phyloP scores from a whole-genome alignment of 2,113 vertebrate species.

The pig (Sus scrofa) region DNA sequence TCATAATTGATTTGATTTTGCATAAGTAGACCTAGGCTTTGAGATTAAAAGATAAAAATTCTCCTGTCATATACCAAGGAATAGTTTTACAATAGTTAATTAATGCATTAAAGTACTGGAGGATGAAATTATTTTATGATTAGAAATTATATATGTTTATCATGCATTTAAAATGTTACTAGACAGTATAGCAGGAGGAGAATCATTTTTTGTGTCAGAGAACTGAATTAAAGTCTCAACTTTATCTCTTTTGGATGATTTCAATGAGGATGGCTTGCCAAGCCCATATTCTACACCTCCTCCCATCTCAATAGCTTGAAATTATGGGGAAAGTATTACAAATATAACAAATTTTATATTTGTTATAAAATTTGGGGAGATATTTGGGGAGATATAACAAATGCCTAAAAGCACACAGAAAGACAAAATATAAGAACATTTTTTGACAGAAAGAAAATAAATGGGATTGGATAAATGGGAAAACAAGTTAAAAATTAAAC shows the following conservation, averaged over 20 bases:
- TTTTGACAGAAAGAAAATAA: background rate
- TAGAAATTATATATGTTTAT: background rate
- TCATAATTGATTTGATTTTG: conserved; percentile 57
- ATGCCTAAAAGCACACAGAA: background rate
- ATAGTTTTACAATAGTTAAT: background rate
- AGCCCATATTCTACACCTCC: background rate
- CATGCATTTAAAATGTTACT: background rate
- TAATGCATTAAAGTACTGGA: background rate
- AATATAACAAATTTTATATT: no score
- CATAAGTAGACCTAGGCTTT: background rate
- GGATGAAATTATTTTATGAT: background rate
- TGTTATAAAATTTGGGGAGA: no score
- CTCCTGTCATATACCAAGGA: background rate
- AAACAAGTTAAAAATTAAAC: background rate
- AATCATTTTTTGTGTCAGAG: background rate
- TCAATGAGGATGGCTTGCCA: background rate
- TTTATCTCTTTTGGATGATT: background rate
- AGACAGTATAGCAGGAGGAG: background rate
- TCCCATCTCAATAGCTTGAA: background rate
- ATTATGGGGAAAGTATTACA: background rate
- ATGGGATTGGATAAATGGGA: background rate
- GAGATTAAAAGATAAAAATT: conserved; percentile 16
- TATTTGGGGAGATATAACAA: no score
- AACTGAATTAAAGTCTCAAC: background rate
- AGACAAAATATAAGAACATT: background rate